Conservation (phyloP, 2,888 invertebrate species). For the Neocrepidodera transversa region DNA sequence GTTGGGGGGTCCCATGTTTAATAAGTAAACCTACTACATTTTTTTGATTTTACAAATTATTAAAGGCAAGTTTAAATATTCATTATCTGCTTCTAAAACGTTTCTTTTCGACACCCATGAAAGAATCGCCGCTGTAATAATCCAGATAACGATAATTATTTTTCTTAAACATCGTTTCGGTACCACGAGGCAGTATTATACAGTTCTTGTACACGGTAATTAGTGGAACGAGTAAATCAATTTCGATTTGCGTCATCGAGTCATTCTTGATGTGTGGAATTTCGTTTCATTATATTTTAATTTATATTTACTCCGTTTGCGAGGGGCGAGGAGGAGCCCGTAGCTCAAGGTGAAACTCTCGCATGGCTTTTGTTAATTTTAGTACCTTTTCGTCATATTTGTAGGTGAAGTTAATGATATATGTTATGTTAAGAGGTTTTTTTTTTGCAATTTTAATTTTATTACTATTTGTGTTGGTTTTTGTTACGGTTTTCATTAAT, state of each 20-base stretch:
- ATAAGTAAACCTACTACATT: no score
- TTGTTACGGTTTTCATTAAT: no score
- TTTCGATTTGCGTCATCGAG: slow-evolving; percentile 6
- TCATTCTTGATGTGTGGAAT: not conserved
- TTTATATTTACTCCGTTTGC: not conserved
- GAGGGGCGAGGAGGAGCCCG: not conserved
- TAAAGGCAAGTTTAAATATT: no score
- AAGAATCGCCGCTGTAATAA: not conserved
- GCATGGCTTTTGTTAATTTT: not conserved
- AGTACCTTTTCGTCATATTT: not conserved
- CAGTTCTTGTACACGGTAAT: slow-evolving; percentile 5
- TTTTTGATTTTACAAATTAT: no score
- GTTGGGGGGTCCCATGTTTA: no score
- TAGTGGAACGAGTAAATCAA: slow-evolving; percentile 10
- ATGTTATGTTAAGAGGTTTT: no score
- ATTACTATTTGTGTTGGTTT: no score
- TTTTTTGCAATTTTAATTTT: no score
- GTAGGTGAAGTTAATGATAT: not conserved
- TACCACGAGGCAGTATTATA: not conserved
- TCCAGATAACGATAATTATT: not conserved
- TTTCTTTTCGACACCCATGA: no score
- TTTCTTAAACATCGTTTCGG: not conserved
- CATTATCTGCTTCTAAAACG: no score
- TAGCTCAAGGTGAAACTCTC: not conserved
- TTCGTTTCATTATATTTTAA: not conserved